Conservation (phyloP, 23 tunicate species). For the Clavelina lepadiformis region DNA sequence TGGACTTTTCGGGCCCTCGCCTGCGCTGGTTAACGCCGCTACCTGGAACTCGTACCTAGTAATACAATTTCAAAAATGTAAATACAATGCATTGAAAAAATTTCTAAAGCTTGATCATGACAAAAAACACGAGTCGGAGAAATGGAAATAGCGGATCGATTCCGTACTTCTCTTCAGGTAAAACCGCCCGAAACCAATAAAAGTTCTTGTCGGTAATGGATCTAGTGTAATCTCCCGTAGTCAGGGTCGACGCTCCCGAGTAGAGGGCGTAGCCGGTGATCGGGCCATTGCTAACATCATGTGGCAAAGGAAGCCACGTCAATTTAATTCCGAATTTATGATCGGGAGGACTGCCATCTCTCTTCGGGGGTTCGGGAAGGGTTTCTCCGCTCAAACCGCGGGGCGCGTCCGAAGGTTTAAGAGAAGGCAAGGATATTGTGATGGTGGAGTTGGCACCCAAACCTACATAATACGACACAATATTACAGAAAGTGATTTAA, state of each 20-base stretch:
- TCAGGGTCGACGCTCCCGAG: slow-evolving; percentile 34
- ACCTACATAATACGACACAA: slow-evolving; percentile 39
- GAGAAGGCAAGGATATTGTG: slow-evolving; percentile 16
- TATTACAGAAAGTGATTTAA: no score
- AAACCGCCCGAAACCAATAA: slow-evolving; percentile 34
- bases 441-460: slow-evolving; percentile 22
- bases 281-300: slow-evolving; percentile 48
- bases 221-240: background rate
- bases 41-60: slow-evolving; percentile 76
- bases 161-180: slow-evolving; percentile 48
- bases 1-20: slow-evolving; percentile 56
- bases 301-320: slow-evolving; percentile 51
- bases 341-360: background rate
- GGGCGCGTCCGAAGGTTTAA: slow-evolving; percentile 64
- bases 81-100: no score
- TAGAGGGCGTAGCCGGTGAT: slow-evolving; percentile 48
- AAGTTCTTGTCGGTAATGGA: background rate
- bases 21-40: slow-evolving; percentile 69
- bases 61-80: no score
- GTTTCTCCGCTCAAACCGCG: slow-evolving; percentile 34
- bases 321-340: slow-evolving; percentile 26
- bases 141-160: no score
- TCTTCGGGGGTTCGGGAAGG: slow-evolving; percentile 2
- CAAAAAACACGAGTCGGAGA: no score
- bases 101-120: no score